Evolutionary conservation across 2,888 invertebrate genomes (phyloP), one percentile per base, ranked within the genome.

Genomic region (Omphaloscelis lunosa): DNA sequence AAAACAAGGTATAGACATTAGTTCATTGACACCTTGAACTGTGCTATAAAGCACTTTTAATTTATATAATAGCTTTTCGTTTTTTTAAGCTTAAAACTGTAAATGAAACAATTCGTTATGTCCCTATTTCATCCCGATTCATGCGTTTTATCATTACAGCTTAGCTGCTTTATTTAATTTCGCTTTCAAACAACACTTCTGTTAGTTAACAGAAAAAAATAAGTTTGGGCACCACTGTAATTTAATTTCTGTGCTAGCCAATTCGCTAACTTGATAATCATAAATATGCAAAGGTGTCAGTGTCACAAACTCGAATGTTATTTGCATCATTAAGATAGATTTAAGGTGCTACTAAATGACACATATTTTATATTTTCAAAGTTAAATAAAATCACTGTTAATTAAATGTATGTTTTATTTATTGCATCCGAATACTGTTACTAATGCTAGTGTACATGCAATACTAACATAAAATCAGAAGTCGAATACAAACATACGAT

Each of bases 381-480:
- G 68, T 70, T 68, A 81, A 90, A 88, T 85, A 83, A 90, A 90
- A 89, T 82, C 45, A 79, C 71, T 77, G 78, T 80, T 86, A 83
- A 85, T 88, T 91, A 90, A 91, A 91, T 92, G 92, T 93, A 92
- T 92, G 91, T 86, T 94, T 89, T 93, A 92, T 95, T 96, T 96
- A 96, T 96, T 96, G 95, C 95, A 95, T 95, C 95, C 92, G 95
- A 96, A 96, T 96, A 96, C 94, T 95, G 95, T 93, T 88, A 91
- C 95, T 95, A 95, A 93, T 88, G 90, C 95, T 95, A 95, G 93
- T 91, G 89, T 95, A 95, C 95, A 96, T 94, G 94, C 94, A 91
- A 91, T 91, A 92, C 88, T 92, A 92, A 92, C 88, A 88, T 92
- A 95, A 90, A 86, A 76, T 88, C 90, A 79, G 80, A 90, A 92